Conservation (phyloP, 2,113 vertebrate species). For the Vulpes ferrilata region DNA sequence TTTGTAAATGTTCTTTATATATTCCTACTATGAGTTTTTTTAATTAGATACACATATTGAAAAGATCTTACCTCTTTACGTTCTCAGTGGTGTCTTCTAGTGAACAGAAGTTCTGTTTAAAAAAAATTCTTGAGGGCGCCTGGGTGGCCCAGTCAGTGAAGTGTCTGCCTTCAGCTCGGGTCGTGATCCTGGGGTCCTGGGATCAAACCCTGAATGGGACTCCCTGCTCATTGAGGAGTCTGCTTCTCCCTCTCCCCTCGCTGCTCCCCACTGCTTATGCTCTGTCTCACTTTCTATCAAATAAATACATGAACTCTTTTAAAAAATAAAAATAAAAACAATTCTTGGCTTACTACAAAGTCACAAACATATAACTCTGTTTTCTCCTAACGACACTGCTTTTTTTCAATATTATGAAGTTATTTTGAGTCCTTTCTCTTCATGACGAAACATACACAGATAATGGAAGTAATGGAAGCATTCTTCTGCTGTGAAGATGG, state of each 20-base stretch:
- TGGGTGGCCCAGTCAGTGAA: no score
- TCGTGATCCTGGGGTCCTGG: no score
- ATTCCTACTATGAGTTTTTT: not conserved
- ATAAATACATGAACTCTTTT: no score
- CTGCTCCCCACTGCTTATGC: no score
- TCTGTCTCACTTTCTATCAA: no score
- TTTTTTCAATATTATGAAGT: not conserved
- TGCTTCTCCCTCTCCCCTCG: no score
- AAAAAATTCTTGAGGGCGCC: no score
- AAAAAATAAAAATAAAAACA: not conserved
- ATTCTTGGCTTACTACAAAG: not conserved
- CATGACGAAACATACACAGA: constrained; percentile 95
- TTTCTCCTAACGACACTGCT: not conserved
- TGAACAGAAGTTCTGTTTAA: not conserved
- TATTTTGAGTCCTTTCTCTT: constrained; percentile 93
- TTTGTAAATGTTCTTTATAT: not conserved
- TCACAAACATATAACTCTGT: not conserved
- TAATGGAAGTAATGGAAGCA: constrained; percentile 89
- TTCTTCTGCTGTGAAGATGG: constrained; percentile 93
- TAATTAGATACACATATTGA: not conserved
- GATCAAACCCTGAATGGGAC: no score
- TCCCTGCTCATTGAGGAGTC: no score
- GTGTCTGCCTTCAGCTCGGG: no score
- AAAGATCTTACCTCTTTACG: not conserved
- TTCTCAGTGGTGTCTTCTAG: not conserved